Evolutionary conservation across 1,140 invertebrate species (phyloP), one percentile per base, ranked within the genome.

Genomic region (Oedothorax gibbosus): DNA sequence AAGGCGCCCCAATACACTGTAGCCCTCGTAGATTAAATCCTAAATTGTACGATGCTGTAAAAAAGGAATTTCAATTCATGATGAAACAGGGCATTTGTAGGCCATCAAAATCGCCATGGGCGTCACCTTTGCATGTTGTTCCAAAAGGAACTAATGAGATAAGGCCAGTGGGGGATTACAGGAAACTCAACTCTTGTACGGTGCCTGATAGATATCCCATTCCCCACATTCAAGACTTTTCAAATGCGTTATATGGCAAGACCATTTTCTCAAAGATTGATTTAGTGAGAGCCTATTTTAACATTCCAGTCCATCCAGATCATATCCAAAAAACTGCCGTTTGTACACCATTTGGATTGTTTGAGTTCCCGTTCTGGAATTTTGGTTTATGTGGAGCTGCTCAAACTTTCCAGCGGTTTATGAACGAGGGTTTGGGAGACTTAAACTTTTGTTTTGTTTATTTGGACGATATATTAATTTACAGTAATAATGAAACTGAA

Each of bases 151-250:
- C n/a, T n/a, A n/a, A n/a, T n/a, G n/a, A n/a, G n/a, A n/a, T n/a
- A n/a, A n/a, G n/a, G n/a, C n/a, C n/a, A n/a, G n/a, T 35, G 35
- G 35, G 35, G 35, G 35, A 35, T 35, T 35, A 35, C 35, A 35
- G 5, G 5, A 35, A 35, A 35, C 1, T 35, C 5, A 35, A 35
- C 5, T 2, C 2, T 35, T 35, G 35, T 35, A 35, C 35, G 1
- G 64, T 88, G 18, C 88, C 88, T 0, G 90, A 92, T 79, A 50
- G 86, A 0, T 91, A 90, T 81, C 90, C 90, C 0, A 81, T 91
- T 0, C 89, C 88, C 20, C 76, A 88, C n/a, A 79, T 88, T 14
- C 20, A 85, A 56, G 86, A 87, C 3, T 83, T 60, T 10, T 35
- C 35, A 2, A 35, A 35, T 5, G 35, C 35, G 35, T 35, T 35